phyloP scores from a whole-genome alignment of 2,797 vertebrate genomes.

The Melanotaenia parkinsoni region DNA sequence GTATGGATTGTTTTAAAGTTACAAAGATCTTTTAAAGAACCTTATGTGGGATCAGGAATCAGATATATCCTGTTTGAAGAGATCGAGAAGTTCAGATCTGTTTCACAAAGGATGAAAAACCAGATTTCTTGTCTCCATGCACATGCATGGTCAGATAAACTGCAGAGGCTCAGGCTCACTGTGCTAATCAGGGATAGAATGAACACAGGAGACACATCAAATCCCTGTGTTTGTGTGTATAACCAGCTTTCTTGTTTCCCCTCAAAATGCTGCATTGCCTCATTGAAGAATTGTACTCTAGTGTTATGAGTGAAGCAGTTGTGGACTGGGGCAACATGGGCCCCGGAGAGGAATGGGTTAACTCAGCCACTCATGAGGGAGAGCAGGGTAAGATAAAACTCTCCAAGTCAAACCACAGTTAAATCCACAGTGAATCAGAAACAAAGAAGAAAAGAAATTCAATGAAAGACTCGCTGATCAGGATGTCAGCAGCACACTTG shows the following conservation, averaged over 20 bases:
- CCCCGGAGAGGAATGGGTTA: conserved; percentile 76
- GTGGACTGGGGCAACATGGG: conserved; percentile 82
- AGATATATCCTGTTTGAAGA: conserved; percentile 32
- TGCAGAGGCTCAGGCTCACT: conserved; percentile 4
- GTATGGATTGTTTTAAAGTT: conserved; percentile 17
- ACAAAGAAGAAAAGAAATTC: background rate
- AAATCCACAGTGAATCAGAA: conserved; percentile 34
- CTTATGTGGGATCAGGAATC: conserved; percentile 11
- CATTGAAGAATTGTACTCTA: conserved; percentile 82
- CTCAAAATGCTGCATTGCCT: conserved; percentile 58
- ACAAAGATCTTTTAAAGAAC: conserved; percentile 8
- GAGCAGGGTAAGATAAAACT: conserved; percentile 81
- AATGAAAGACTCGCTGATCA: background rate
- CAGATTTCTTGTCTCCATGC: conserved; percentile 49
- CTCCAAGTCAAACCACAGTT: background rate
- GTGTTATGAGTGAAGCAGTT: conserved; percentile 80
- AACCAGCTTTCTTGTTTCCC: conserved; percentile 62
- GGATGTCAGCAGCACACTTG: background rate
- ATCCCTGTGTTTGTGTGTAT: conserved; percentile 33
- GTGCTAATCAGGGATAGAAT: background rate
- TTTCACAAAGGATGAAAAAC: conserved; percentile 21
- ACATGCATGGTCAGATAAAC: conserved; percentile 36
- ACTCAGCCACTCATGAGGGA: conserved; percentile 57
- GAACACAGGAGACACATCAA: conserved; percentile 1
- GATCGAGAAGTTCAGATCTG: background rate